These are phyloP conservation scores for Saxicola maurus DNA, from an alignment of 2,797 vertebrate genomes.

Conservation along the genomic window DNA sequence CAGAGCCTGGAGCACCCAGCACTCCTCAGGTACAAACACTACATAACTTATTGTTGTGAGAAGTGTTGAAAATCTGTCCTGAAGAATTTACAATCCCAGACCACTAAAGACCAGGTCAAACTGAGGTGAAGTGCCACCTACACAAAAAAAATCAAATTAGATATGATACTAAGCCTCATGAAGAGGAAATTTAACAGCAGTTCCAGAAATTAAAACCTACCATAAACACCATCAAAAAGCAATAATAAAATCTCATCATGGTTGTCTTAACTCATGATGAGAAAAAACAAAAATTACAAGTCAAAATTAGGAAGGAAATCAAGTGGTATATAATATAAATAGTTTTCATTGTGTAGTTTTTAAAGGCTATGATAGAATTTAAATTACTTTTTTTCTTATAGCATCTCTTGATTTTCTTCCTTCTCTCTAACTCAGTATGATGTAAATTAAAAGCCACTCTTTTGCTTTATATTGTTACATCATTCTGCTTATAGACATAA, in stretches of 20 bases:
- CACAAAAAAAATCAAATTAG: background rate
- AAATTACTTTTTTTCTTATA: background rate
- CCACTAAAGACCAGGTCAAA: background rate
- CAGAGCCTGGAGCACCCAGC: background rate
- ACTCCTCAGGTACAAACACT: background rate
- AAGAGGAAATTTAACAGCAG: background rate
- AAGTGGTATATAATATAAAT: background rate
- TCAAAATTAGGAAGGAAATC: background rate
- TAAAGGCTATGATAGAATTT: background rate
- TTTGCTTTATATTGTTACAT: background rate
- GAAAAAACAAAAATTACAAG: background rate
- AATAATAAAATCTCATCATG: background rate
- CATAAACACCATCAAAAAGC: background rate
- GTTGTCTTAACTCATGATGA: background rate
- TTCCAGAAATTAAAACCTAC: background rate
- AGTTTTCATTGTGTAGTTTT: background rate
- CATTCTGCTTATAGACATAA: background rate
- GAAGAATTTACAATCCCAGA: background rate
- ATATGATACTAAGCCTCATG: background rate
- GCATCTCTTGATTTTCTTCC: background rate
- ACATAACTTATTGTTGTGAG: background rate
- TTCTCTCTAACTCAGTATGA: background rate
- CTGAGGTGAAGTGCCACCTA: background rate
- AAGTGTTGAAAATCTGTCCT: background rate
- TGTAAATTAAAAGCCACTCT: background rate